Conservation (phyloP, 2,888 invertebrate genomes). For the Halocaridina rubra region DNA sequence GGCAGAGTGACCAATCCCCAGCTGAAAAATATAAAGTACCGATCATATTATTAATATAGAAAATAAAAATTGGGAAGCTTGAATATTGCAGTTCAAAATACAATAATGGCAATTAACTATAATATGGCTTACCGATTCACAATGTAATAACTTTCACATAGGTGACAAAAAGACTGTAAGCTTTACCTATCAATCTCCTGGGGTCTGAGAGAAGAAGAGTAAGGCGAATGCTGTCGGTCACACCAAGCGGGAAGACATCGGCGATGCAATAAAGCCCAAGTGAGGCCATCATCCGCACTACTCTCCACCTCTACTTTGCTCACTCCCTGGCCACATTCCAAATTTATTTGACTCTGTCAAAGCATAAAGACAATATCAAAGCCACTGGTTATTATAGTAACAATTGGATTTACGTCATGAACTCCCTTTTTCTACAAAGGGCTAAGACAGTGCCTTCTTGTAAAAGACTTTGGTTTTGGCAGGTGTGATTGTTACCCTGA, state of each 20-base stretch:
- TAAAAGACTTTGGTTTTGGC: no score
- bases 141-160: no score
- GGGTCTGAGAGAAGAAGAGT: constrained; percentile 64
- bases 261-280: constrained; percentile 62
- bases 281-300: constrained; percentile 38
- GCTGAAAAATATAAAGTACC: constrained; percentile 21
- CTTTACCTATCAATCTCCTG: constrained; percentile 64
- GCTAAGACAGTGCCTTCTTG: no score
- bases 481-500: no score
- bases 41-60: no score
- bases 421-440: no score
- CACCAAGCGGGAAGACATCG: constrained; percentile 67
- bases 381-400: background rate
- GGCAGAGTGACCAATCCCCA: constrained; percentile 68
- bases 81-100: no score
- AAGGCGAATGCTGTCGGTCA: constrained; percentile 64
- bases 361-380: background rate
- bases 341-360: constrained; percentile 47
- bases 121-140: no score
- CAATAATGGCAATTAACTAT: no score
- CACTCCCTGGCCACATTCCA: constrained; percentile 40
- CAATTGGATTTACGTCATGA: no score
- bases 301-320: constrained; percentile 48
- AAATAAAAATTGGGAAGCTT: no score
- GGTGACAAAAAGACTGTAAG: no score